A percentile compares a stretch with the other conserved stretches of the same genome.
These are phyloP conservation scores for Pelodiscus sinensis DNA, from an alignment of 2,113 vertebrate genomes.

Conservation along the genomic window DNA sequence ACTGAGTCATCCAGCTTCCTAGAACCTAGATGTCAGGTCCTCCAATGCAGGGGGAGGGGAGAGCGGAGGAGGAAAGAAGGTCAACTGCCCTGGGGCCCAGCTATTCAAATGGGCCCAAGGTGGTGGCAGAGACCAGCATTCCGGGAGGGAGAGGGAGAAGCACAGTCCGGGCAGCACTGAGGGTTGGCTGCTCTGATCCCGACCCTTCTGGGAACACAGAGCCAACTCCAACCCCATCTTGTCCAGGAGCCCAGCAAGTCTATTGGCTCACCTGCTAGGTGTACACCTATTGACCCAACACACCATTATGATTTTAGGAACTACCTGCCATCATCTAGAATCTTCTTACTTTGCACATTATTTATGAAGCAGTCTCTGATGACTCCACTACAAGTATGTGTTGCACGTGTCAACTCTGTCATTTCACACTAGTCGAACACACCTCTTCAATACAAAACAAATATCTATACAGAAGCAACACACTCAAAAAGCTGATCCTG, in stretches of 20 bases:
- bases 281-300: neutral
- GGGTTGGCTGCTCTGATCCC: too few species aligned
- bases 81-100: too few species aligned
- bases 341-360: neutral
- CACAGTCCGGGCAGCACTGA: neutral
- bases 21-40: neutral
- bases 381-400: neutral
- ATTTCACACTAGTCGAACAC: neutral
- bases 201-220: too few species aligned
- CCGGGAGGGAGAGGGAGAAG: too few species aligned
- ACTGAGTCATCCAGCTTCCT: neutral
- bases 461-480: neutral
- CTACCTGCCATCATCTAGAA: neutral
- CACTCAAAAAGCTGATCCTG: neutral
- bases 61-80: too few species aligned
- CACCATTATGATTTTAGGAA: neutral
- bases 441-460: neutral
- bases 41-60: too few species aligned
- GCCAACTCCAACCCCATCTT: too few species aligned
- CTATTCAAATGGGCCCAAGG: too few species aligned
- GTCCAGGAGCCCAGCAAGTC: too few species aligned
- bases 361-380: conserved; percentile 2
- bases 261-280: too few species aligned
- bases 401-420: neutral
- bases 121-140: too few species aligned